Percentiles rank a stretch among this genome's conserved stretches.
Evolutionary conservation across 2,113 vertebrate genomes (phyloP).

Genomic region (Pseudopipra pipra): DNA sequence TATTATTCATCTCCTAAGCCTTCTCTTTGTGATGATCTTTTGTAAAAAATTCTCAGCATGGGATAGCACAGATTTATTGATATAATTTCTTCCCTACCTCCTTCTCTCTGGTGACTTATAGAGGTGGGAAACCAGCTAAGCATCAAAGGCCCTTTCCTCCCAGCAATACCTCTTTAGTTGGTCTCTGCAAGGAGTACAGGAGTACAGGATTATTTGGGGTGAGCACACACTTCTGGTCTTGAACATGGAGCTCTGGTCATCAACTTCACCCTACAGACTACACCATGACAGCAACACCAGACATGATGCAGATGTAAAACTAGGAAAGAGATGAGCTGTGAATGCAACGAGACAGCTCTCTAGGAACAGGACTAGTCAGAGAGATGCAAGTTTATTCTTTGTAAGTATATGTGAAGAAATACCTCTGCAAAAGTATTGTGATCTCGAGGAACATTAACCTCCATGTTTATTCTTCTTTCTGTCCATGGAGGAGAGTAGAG

Average conservation of each 20-base stretch:
- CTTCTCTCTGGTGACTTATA: background rate
- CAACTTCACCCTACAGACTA: background rate
- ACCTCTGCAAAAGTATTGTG: background rate
- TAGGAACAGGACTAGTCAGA: background rate
- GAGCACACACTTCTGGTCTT: background rate
- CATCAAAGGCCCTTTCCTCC: background rate
- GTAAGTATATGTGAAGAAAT: background rate
- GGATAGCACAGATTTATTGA: background rate
- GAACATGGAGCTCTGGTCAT: background rate
- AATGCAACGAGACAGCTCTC: background rate
- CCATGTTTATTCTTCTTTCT: background rate
- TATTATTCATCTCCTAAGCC: background rate
- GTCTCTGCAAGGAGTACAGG: background rate
- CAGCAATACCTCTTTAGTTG: background rate
- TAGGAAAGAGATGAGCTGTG: background rate
- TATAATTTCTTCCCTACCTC: background rate
- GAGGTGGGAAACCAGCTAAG: background rate
- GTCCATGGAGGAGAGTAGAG: background rate
- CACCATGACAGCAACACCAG: background rate
- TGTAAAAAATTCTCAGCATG: background rate
- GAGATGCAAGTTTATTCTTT: background rate
- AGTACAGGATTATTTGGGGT: background rate
- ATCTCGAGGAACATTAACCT: background rate
- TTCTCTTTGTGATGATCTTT: background rate
- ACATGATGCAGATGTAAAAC: rapidly evolving